Percentiles rank a stretch among this genome's conserved stretches.
Conservation (phyloP, 2,113 vertebrate genomes). For the Corythaixoides concolor region DNA sequence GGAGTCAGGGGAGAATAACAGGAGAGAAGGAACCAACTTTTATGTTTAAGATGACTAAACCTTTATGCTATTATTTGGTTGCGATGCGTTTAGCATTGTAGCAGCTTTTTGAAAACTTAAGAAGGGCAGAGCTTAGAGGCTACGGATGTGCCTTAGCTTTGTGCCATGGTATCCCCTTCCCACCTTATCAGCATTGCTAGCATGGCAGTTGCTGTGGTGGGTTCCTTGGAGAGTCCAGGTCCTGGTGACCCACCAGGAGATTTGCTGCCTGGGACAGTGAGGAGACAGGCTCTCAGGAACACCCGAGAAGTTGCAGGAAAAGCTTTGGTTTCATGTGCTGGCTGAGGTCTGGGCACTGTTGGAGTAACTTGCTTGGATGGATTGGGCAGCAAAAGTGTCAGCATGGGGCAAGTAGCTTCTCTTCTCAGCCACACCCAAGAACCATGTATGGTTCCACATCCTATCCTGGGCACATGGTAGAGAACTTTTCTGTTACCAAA, state of each 20-base stretch:
- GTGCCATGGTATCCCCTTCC: accelerated
- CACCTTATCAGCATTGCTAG: too few species aligned
- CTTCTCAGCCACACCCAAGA: not conserved
- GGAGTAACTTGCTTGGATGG: not conserved
- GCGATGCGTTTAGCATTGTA: not conserved
- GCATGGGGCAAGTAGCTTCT: not conserved
- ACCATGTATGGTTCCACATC: not conserved
- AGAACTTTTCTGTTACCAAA: not conserved
- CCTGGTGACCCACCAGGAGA: not conserved
- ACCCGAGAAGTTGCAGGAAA: not conserved
- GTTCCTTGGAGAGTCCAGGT: not conserved
- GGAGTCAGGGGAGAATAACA: not conserved
- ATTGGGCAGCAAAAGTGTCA: not conserved
- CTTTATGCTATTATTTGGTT: not conserved
- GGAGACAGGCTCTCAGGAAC: not conserved
- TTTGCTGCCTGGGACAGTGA: not conserved
- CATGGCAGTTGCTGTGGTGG: accelerated
- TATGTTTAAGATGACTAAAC: not conserved
- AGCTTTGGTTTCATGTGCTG: not conserved
- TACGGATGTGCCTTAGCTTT: not conserved
- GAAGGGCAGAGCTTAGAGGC: not conserved
- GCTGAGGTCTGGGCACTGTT: not conserved
- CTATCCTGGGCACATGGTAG: accelerated
- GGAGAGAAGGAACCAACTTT: not conserved
- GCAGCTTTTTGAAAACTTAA: not conserved